Evolutionary conservation across 2,888 invertebrate genomes (phyloP).

Genomic region (Antheraea assamensis): DNA sequence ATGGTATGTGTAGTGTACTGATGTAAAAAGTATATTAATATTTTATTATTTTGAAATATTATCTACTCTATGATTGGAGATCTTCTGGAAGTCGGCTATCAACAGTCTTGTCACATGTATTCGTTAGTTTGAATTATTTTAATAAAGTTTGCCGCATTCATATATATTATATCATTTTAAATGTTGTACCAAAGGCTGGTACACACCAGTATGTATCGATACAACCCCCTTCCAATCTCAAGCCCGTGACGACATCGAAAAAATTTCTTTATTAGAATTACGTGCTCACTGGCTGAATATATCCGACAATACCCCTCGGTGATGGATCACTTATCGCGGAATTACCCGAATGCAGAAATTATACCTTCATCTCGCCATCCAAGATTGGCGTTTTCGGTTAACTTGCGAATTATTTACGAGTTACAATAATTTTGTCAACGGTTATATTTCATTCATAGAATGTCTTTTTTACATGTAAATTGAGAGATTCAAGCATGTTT

Average conservation of each 20-base stretch:
- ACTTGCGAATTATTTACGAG: conserved; percentile 34
- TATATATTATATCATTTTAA: too few relatives aligned
- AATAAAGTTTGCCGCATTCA: too few relatives aligned
- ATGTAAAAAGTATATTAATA: too few relatives aligned
- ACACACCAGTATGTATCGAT: background rate
- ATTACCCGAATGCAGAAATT: conserved; percentile 34
- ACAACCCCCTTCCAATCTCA: background rate
- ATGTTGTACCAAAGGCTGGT: too few relatives aligned
- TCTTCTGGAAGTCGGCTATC: too few relatives aligned
- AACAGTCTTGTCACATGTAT: too few relatives aligned
- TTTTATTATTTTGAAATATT: too few relatives aligned
- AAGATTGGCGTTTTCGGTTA: conserved; percentile 51
- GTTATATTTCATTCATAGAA: conserved; percentile 1
- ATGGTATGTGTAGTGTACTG: too few relatives aligned
- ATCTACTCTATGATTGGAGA: too few relatives aligned
- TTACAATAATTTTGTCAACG: conserved; percentile 22
- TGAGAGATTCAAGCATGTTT: too few relatives aligned
- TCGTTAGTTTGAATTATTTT: too few relatives aligned
- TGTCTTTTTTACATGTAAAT: background rate
- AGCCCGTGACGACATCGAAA: background rate
- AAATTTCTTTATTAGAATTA: conserved; percentile 9
- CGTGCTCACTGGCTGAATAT: conserved; percentile 1
- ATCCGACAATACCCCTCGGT: conserved; percentile 24
- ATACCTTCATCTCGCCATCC: conserved; percentile 23
- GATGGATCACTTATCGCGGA: conserved; percentile 45